Conservation (phyloP, 1,140 invertebrate species). For the Zaprionus vittiger region DNA sequence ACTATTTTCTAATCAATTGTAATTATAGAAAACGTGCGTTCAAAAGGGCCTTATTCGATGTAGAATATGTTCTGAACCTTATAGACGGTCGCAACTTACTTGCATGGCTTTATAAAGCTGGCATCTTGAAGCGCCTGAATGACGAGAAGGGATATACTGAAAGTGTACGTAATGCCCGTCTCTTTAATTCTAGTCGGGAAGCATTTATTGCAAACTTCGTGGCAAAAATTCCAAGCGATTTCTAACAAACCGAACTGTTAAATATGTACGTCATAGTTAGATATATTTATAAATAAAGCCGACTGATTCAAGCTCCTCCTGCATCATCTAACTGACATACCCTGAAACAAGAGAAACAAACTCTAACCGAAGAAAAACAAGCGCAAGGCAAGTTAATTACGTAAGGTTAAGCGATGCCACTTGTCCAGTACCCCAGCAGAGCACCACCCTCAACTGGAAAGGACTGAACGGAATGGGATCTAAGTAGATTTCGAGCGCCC, state of each 20-base stretch:
- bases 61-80: slow-evolving; percentile 40
- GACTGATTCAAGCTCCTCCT: not conserved
- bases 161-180: slow-evolving; percentile 28
- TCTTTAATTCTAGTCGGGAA: slow-evolving; percentile 24
- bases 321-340: not conserved
- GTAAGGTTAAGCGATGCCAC: slow-evolving; percentile 57
- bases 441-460: not conserved
- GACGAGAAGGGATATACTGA: slow-evolving; percentile 40
- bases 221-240: slow-evolving; percentile 38
- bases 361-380: slow-evolving; percentile 17
- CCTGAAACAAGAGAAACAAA: not conserved
- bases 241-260: slow-evolving; percentile 8
- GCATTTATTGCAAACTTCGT: slow-evolving; percentile 45
- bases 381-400: slow-evolving; percentile 69
- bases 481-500: slow-evolving; percentile 77
- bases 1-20: not conserved
- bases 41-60: slow-evolving; percentile 40
- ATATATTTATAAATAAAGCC: not conserved
- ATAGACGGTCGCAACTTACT: slow-evolving; percentile 25
- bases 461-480: slow-evolving; percentile 15
- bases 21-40: slow-evolving; percentile 24
- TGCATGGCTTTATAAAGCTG: slow-evolving; percentile 61
- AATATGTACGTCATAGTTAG: not conserved
- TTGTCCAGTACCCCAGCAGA: slow-evolving; percentile 1
- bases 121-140: slow-evolving; percentile 49